Evolutionary conservation across 2,797 vertebrate genomes (phyloP).

Genomic region (Menidia menidia): DNA sequence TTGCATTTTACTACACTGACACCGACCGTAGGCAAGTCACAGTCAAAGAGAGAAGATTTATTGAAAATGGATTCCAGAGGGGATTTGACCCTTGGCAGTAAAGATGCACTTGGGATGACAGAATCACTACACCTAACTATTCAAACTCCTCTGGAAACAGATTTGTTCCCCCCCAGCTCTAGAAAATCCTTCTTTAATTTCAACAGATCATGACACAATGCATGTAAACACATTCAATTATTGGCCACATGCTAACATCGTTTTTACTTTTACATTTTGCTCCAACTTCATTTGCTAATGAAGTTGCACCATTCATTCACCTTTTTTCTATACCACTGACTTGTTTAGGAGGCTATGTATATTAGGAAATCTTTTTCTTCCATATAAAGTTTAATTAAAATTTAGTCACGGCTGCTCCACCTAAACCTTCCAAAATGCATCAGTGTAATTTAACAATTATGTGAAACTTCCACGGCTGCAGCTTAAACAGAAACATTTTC

Average conservation of each 20-base stretch:
- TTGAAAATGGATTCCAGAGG: not conserved
- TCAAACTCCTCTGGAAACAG: not conserved
- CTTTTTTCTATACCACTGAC: slow-evolving; percentile 20
- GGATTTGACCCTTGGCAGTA: slow-evolving; percentile 7
- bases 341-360: slow-evolving; percentile 20
- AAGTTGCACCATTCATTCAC: slow-evolving; percentile 35
- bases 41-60: not conserved
- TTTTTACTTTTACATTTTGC: slow-evolving; percentile 10
- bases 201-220: no score
- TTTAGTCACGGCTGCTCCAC: not conserved
- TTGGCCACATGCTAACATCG: not conserved
- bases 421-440: not conserved
- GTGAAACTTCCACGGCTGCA: not conserved
- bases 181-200: no score
- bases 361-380: slow-evolving; percentile 6
- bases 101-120: slow-evolving; percentile 13
- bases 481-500: not conserved
- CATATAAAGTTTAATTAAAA: not conserved
- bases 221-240: no score
- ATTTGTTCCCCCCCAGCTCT: not conserved
- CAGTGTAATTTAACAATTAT: not conserved
- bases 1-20: slow-evolving; percentile 8
- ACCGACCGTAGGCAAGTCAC: not conserved
- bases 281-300: slow-evolving; percentile 44
- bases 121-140: not conserved